phyloP scores from a whole-genome alignment of 2,797 vertebrate genomes.

The Xenopus petersii region DNA sequence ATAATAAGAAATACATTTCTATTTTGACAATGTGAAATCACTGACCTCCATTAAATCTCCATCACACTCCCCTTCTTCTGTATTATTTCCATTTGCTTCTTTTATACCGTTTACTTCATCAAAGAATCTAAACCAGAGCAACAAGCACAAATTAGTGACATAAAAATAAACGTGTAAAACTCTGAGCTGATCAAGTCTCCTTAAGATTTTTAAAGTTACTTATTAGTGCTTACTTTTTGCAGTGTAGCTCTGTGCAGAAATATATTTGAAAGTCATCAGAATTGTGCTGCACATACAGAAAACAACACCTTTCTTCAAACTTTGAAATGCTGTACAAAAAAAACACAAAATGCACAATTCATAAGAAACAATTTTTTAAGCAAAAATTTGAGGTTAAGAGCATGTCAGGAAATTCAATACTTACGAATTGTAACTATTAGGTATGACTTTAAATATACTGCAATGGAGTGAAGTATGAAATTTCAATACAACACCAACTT shows the following conservation, averaged over 20 bases:
- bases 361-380: no score
- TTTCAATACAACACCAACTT: no score
- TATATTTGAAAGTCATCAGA: slow-evolving; percentile 98
- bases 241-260: slow-evolving; percentile 96
- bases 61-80: slow-evolving; percentile 90
- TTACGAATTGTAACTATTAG: no score
- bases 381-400: no score
- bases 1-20: no score
- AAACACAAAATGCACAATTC: not conserved
- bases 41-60: slow-evolving; percentile 87
- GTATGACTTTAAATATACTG: no score
- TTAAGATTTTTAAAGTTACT: not conserved
- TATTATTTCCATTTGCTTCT: slow-evolving; percentile 83
- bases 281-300: slow-evolving; percentile 96
- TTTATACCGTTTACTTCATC: slow-evolving; percentile 92
- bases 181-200: no score
- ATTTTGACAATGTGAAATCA: no score
- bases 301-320: slow-evolving; percentile 94
- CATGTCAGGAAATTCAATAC: no score
- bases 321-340: slow-evolving; percentile 88
- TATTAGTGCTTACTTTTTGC: slow-evolving; percentile 78
- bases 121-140: slow-evolving; percentile 79
- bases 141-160: not conserved
- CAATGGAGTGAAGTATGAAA: no score
- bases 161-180: no score